Percentiles rank a stretch among this genome's conserved stretches.
Evolutionary conservation across 53 echinoderm and acorn worm genomes (phyloP).

Genomic region (Holothuria leucospilota): DNA sequence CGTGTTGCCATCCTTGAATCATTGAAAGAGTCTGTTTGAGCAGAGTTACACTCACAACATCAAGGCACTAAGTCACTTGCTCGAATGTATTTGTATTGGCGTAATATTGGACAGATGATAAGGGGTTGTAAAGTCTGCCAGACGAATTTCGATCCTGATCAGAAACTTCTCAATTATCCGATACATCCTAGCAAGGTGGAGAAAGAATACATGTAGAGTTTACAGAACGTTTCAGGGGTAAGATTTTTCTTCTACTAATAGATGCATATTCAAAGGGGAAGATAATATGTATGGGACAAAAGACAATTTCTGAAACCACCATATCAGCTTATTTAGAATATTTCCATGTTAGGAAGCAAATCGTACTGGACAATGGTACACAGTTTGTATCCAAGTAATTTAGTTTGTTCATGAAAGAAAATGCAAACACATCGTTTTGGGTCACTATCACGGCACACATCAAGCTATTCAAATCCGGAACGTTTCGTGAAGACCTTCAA

Average conservation of each 20-base stretch:
- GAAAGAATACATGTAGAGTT: slow-evolving; percentile 29
- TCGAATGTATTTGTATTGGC: slow-evolving; percentile 22
- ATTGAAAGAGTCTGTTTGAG: background rate
- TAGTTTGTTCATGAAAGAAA: background rate
- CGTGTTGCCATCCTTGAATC: slow-evolving; percentile 6
- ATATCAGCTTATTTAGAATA: background rate
- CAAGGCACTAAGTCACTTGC: slow-evolving; percentile 21
- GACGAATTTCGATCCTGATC: background rate
- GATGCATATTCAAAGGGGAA: slow-evolving; percentile 71
- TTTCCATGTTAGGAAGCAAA: slow-evolving; percentile 12
- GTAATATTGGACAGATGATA: slow-evolving; percentile 8
- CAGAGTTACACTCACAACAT: slow-evolving; percentile 21
- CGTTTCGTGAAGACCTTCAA: slow-evolving; percentile 32
- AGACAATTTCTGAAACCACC: slow-evolving; percentile 45
- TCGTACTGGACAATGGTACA: slow-evolving; percentile 17
- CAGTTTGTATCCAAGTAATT: slow-evolving; percentile 1
- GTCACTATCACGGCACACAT: slow-evolving; percentile 15
- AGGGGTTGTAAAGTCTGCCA: background rate
- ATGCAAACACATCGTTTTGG: slow-evolving; percentile 26
- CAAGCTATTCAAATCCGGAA: slow-evolving; percentile 28
- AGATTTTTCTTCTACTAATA: slow-evolving; percentile 62
- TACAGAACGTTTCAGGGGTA: too few relatives aligned
- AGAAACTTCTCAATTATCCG: background rate
- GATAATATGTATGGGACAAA: slow-evolving; percentile 48
- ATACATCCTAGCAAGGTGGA: background rate